Conservation (phyloP, 2,888 invertebrate species). For the Odontomyia ornata region DNA sequence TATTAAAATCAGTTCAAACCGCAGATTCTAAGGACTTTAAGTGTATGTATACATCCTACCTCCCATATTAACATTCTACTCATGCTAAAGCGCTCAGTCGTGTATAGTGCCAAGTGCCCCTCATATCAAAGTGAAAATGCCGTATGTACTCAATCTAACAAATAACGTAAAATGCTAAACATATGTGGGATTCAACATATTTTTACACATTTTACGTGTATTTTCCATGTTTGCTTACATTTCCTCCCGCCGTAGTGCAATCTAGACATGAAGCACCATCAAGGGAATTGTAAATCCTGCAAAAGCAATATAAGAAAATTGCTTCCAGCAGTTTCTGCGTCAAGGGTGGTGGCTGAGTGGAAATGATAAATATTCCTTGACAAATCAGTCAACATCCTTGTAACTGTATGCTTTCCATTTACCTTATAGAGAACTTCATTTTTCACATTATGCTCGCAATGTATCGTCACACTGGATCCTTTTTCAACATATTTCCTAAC, state of each 20-base stretch:
- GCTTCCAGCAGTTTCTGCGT: not conserved
- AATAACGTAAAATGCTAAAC: not conserved
- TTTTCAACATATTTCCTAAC: constrained; percentile 78
- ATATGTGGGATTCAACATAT: not conserved
- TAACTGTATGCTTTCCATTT: constrained; percentile 60
- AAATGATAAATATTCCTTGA: not conserved
- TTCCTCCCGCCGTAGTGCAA: not conserved
- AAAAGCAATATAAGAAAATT: constrained; percentile 8
- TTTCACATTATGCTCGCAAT: constrained; percentile 80
- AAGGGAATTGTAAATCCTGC: not conserved
- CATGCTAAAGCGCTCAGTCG: no score
- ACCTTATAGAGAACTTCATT: constrained; percentile 81
- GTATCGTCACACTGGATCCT: constrained; percentile 75
- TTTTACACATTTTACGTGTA: not conserved
- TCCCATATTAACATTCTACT: no score
- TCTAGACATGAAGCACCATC: not conserved
- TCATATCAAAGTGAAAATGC: no score
- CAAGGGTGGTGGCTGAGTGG: not conserved
- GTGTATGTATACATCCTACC: no score
- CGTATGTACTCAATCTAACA: not conserved
- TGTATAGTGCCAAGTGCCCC: no score
- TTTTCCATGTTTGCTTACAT: constrained; percentile 1
- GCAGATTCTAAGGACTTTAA: no score
- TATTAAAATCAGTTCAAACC: no score
- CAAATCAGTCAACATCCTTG: not conserved